Evolutionary conservation across 2,888 invertebrate genomes (phyloP).

Genomic region (Pilophorus perplexus): DNA sequence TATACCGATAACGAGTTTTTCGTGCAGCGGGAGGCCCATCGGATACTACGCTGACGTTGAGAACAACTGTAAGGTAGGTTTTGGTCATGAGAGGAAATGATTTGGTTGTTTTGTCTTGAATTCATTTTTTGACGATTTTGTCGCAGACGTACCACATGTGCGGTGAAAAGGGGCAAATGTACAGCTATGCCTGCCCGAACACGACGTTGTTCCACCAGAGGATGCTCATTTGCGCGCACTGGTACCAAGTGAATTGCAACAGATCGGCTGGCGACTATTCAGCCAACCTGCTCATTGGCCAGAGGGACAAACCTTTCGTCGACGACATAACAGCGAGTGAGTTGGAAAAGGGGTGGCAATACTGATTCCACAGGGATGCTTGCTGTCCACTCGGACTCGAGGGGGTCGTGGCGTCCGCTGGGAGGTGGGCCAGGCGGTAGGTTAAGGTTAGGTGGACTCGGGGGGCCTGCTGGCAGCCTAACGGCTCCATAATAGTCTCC

Average conservation of each 20-base stretch:
- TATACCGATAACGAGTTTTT: constrained; percentile 55
- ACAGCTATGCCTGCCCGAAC: constrained; percentile 75
- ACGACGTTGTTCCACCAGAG: constrained; percentile 76
- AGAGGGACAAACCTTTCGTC: constrained; percentile 69
- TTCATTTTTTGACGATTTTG: too few species aligned
- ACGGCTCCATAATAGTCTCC: too few species aligned
- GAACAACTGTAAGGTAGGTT: constrained; percentile 68
- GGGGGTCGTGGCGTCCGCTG: too few species aligned
- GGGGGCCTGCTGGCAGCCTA: too few species aligned
- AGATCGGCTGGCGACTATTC: constrained; percentile 66
- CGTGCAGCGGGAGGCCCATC: constrained; percentile 63
- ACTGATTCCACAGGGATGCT: too few species aligned
- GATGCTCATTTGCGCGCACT: constrained; percentile 77
- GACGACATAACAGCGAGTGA: constrained; percentile 50
- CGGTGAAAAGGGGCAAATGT: constrained; percentile 71
- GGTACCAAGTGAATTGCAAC: constrained; percentile 79
- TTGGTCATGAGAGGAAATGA: too few species aligned
- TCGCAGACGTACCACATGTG: constrained; percentile 82
- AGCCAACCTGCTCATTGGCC: constrained; percentile 70
- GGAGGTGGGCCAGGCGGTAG: too few species aligned
- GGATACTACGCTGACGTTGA: constrained; percentile 75
- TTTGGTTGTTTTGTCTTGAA: too few species aligned
- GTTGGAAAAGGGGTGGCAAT: neutral
- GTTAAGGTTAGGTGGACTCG: too few species aligned
- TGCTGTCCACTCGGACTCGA: too few species aligned